A percentile compares a stretch with the other conserved stretches of the same genome.
Conservation (phyloP, 2,113 vertebrate genomes). For the Pitta sordida region DNA sequence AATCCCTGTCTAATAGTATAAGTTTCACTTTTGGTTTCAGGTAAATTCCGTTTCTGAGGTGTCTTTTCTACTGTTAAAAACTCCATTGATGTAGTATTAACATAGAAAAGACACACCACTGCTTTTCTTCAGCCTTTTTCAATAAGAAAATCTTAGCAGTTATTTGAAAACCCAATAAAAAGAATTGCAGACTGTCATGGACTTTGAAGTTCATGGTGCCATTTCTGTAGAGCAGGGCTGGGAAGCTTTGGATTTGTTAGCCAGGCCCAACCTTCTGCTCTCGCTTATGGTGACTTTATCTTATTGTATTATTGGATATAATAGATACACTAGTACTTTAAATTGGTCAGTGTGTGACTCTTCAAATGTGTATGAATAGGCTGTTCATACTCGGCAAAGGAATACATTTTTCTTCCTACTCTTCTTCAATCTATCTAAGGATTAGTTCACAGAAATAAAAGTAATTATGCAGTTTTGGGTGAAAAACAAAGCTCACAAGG, state of each 20-base stretch:
- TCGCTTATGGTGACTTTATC: not conserved
- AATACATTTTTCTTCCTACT: not conserved
- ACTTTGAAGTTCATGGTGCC: not conserved
- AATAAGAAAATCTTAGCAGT: not conserved
- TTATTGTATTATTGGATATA: not conserved
- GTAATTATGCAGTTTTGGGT: not conserved
- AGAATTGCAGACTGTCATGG: not conserved
- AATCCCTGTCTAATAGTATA: not conserved
- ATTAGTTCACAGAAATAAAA: not conserved
- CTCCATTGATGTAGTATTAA: not conserved
- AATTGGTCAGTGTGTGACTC: not conserved
- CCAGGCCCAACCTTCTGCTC: not conserved
- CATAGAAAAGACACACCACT: not conserved
- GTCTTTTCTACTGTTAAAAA: not conserved
- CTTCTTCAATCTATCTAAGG: not conserved
- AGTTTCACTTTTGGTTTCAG: not conserved
- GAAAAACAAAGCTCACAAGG: not conserved
- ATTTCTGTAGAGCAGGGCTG: not conserved
- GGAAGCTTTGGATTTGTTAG: not conserved
- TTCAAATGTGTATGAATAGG: not conserved
- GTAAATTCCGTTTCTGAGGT: not conserved
- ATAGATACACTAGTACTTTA: not conserved
- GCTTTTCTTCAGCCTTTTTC: not conserved
- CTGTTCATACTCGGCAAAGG: not conserved
- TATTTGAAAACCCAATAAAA: not conserved